phyloP scores from a whole-genome alignment of 2,888 invertebrate genomes.

The Villa cingulata region DNA sequence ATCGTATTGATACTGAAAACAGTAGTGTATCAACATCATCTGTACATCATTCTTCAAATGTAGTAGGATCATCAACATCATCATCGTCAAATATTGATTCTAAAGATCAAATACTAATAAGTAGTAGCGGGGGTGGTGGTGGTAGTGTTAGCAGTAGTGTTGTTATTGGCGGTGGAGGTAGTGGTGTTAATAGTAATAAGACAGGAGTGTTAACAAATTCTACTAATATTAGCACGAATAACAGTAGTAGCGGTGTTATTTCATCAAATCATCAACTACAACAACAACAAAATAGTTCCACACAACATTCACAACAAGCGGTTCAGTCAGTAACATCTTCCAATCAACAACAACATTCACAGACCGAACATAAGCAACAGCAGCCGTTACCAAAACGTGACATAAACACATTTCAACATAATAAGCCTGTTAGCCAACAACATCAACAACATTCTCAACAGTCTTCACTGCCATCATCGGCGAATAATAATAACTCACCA shows the following conservation, averaged over 20 bases:
- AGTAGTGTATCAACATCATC: not conserved
- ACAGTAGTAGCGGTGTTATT: not conserved
- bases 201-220: not conserved
- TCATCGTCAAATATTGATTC: not conserved
- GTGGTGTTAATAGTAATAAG: not conserved
- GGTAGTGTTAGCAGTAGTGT: too few relatives aligned
- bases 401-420: not conserved
- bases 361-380: not conserved
- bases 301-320: not conserved
- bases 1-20: slow-evolving; percentile 1
- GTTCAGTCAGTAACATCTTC: not conserved
- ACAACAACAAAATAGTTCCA: not conserved
- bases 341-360: not conserved
- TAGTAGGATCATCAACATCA: not conserved
- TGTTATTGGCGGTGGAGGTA: too few relatives aligned
- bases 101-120: not conserved
- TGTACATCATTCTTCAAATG: not conserved
- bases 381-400: not conserved
- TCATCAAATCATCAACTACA: not conserved
- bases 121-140: not conserved
- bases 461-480: not conserved
- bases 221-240: not conserved
- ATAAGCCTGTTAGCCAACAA: not conserved
- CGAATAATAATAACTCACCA: not conserved
- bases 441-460: not conserved